Conservation (phyloP, 2,888 invertebrate species). For the Agonum fuliginosum region DNA sequence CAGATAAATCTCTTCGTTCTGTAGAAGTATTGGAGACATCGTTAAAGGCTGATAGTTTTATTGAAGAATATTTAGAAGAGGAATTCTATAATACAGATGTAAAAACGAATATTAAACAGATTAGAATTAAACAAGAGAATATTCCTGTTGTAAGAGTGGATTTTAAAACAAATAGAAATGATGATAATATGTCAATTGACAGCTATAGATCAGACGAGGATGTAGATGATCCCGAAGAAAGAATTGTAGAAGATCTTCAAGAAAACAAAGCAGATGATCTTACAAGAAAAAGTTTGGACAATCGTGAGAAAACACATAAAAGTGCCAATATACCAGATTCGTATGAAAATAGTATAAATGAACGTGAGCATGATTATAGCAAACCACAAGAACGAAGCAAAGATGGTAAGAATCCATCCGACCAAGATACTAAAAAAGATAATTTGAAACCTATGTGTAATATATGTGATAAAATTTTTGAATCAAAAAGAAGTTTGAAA, state of each 20-base stretch:
- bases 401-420: background rate
- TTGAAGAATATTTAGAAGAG: background rate
- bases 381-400: background rate
- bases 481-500: conserved; percentile 30
- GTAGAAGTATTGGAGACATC: background rate
- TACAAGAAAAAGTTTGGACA: background rate
- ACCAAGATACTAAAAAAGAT: background rate
- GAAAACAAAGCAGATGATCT: background rate
- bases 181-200: no score
- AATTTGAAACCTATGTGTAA: conserved; percentile 41
- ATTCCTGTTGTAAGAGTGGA: no score
- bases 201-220: background rate
- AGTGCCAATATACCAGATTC: background rate
- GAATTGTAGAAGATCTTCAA: background rate
- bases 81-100: no score
- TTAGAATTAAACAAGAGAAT: no score
- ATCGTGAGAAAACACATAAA: no score
- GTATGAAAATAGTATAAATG: background rate
- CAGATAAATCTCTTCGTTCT: conserved; percentile 39
- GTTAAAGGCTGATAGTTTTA: background rate
- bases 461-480: conserved; percentile 60
- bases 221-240: no score
- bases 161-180: background rate
- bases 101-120: no score
- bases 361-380: background rate